Base-by-base conservation (phyloP, 2,113 vertebrate genomes). In the Glaucomys volans region DNA sequence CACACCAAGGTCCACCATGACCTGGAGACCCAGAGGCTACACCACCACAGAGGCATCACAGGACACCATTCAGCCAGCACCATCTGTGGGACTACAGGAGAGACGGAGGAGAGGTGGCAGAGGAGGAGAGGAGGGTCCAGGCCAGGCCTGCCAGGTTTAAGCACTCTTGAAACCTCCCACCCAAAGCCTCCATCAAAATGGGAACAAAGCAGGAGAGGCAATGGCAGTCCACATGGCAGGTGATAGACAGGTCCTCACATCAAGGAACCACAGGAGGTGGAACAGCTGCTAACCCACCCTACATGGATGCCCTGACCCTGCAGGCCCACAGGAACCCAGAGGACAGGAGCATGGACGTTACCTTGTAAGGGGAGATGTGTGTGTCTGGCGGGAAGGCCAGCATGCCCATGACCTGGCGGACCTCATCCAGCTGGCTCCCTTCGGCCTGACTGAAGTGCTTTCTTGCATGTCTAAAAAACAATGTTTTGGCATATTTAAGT, bases 381-480 rank as follows among this genome's bases (percentile, higher is more conserved):
- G 99, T 99, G 96, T 99, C 99, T 8, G 99, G 99, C 52, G 99
- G 99, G 98, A 99, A 99, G 87, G 99, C 99, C 98, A 99, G 98
- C 99, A 99, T 99, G 93, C 99, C 99, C 99, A 99, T 99, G 98
- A 99, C 99, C 98, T 99, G 99, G 88, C 99, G 99, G 75, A 99
- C 99, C 97, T 99, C 99, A 81, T 99, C 99, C 99, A 99, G 97
- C 98, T 99, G 99, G 87, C 99, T 99, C 0, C 99, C 99, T 93
- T 99, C 99, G 42, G 99, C 99, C 97, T 99, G 99, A 95, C 99
- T 99, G 99, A 99, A 99, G 97, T 99, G 99, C 98, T 99, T 99
- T 94, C 99, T 99, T 32, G 99, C 99, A 86, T 99, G 99, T 98
- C 99, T 99, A 84, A 62, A 98, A 97, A 5, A 93, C 59, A 85